These are phyloP conservation scores for Xiphophorus birchmanni DNA, from an alignment of 2,797 vertebrate genomes.

Conservation along the genomic window DNA sequence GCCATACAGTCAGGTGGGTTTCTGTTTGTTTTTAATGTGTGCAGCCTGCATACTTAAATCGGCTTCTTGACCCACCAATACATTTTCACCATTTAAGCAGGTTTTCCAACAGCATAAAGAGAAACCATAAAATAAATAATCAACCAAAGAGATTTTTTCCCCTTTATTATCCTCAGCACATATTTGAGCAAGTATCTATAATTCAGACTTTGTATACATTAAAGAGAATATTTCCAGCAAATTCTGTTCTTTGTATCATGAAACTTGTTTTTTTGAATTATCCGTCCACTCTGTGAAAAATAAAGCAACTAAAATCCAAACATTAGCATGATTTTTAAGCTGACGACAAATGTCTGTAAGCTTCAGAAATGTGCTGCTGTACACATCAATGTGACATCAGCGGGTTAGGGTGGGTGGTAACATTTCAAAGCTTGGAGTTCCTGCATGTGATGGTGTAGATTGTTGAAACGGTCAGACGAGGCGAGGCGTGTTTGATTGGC, in stretches of 20 bases:
- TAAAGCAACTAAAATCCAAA: background rate
- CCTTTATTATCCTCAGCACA: background rate
- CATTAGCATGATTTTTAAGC: background rate
- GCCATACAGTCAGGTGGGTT: background rate
- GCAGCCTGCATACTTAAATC: too few species aligned
- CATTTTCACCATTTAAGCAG: too few species aligned
- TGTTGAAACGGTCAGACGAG: background rate
- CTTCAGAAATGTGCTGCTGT: background rate
- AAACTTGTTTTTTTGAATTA: background rate
- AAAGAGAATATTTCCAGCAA: background rate
- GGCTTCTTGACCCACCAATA: too few species aligned
- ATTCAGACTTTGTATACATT: background rate
- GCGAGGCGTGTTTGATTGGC: background rate
- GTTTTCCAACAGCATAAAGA: too few species aligned
- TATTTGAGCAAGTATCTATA: background rate
- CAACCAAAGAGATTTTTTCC: background rate
- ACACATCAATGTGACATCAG: background rate
- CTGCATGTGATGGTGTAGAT: slow-evolving; percentile 7
- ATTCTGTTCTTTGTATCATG: background rate
- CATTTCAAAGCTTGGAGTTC: background rate
- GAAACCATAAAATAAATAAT: background rate
- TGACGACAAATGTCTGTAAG: background rate
- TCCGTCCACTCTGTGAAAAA: background rate
- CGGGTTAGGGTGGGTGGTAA: background rate
- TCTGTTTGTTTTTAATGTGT: too few species aligned